Evolutionary conservation across 2,797 vertebrate species (phyloP).

Genomic region (Enteromius mattozi): DNA sequence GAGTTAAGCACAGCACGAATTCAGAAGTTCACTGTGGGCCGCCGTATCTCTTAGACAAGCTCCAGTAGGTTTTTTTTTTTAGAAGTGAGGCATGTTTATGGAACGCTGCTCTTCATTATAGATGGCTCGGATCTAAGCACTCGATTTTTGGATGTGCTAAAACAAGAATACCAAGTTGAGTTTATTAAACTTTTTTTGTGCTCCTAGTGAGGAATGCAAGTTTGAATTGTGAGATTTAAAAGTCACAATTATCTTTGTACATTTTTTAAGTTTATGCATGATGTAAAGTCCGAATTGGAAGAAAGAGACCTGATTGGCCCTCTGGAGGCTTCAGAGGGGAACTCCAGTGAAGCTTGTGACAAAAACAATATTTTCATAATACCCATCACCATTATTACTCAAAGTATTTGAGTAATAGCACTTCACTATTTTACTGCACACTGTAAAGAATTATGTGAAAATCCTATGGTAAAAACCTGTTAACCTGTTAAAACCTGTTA

Average conservation of each 20-base stretch:
- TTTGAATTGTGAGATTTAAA: too few relatives aligned
- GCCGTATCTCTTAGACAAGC: neutral
- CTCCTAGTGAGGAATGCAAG: neutral
- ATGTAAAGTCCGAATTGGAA: constrained; percentile 14
- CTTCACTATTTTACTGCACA: neutral
- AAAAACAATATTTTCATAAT: too few relatives aligned
- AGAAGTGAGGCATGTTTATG: constrained; percentile 2
- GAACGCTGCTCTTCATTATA: neutral
- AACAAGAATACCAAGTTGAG: neutral
- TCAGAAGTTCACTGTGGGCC: neutral
- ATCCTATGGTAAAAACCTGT: too few relatives aligned
- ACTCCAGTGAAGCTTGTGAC: too few relatives aligned
- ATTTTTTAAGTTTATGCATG: neutral
- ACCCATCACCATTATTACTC: too few relatives aligned
- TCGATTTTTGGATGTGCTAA: neutral
- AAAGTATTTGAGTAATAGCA: neutral
- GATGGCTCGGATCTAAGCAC: neutral
- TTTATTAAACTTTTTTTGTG: neutral
- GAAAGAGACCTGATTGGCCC: too few relatives aligned
- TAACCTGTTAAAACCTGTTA: too few relatives aligned
- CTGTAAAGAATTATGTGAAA: too few relatives aligned
- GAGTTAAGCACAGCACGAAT: constrained; percentile 33
- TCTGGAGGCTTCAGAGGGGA: too few relatives aligned
- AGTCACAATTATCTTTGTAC: too few relatives aligned
- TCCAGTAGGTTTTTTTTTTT: neutral